A percentile compares a stretch with the other conserved stretches of the same genome.
Evolutionary conservation across 2,113 vertebrate species (phyloP).

Genomic region (Chlamydotis undulata): DNA sequence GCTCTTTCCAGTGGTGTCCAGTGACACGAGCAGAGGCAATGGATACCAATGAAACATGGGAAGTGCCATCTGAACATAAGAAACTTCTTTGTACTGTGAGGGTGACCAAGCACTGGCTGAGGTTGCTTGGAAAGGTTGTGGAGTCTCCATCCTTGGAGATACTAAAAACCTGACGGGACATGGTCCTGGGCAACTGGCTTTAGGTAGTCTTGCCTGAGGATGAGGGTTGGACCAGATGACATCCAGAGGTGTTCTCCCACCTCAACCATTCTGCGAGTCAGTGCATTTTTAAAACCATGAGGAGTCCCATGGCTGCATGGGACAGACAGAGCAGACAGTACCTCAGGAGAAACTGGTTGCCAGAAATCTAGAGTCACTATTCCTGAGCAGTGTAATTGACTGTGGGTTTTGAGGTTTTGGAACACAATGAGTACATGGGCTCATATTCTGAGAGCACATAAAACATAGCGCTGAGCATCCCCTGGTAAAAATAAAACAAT

Average conservation of each 20-base stretch:
- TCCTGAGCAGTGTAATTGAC: conserved; percentile 8
- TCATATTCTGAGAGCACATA: not conserved
- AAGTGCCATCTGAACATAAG: not conserved
- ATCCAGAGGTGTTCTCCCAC: not conserved
- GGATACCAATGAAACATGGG: not conserved
- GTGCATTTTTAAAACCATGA: not conserved
- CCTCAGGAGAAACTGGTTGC: conserved; percentile 33
- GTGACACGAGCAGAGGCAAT: not conserved
- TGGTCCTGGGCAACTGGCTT: not conserved
- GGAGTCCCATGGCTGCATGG: not conserved
- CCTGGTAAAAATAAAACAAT: conserved; percentile 45
- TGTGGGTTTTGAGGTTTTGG: conserved; percentile 42
- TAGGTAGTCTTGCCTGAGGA: not conserved
- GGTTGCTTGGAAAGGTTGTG: not conserved
- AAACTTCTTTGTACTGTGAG: not conserved
- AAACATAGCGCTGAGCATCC: not conserved
- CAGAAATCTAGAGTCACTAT: conserved; percentile 34
- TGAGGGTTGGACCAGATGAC: not conserved
- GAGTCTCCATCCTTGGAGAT: not conserved
- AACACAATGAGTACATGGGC: not conserved
- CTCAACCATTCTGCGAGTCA: not conserved
- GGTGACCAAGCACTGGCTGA: not conserved
- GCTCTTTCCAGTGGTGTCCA: not conserved
- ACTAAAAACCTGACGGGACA: not conserved
- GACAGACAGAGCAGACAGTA: conserved; percentile 4